Percentiles rank a stretch among this genome's conserved stretches.
These are phyloP conservation scores for Otus sunia DNA, from an alignment of 2,113 vertebrate species.

Conservation along the genomic window DNA sequence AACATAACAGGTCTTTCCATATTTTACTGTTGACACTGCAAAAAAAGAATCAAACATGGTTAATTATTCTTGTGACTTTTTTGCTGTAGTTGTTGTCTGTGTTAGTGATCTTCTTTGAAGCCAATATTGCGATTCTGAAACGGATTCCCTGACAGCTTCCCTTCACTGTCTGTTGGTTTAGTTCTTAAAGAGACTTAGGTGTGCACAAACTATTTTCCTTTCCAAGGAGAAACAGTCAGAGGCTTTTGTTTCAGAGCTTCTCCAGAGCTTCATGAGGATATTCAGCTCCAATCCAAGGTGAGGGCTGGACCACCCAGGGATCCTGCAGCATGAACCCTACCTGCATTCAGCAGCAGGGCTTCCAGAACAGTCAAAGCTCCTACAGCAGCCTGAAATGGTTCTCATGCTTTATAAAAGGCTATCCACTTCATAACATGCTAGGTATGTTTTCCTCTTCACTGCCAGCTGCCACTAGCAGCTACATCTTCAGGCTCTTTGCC, in stretches of 20 bases:
- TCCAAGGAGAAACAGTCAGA: background rate
- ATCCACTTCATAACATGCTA: background rate
- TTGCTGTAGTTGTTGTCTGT: background rate
- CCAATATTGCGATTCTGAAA: background rate
- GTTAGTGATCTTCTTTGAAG: background rate
- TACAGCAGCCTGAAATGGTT: background rate
- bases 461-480: background rate
- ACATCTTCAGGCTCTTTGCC: background rate
- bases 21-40: background rate
- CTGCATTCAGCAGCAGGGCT: background rate
- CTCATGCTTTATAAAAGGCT: background rate
- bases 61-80: background rate
- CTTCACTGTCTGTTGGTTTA: background rate
- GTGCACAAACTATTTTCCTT: background rate
- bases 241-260: background rate
- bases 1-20: background rate
- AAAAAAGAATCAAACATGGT: background rate
- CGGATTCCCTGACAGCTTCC: background rate
- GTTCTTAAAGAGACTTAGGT: background rate
- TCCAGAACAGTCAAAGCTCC: background rate
- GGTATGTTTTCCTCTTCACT: background rate
- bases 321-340: background rate
- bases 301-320: background rate
- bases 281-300: background rate
- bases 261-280: background rate